Conservation (phyloP, 2,888 invertebrate species). For the Drosophila differens region DNA sequence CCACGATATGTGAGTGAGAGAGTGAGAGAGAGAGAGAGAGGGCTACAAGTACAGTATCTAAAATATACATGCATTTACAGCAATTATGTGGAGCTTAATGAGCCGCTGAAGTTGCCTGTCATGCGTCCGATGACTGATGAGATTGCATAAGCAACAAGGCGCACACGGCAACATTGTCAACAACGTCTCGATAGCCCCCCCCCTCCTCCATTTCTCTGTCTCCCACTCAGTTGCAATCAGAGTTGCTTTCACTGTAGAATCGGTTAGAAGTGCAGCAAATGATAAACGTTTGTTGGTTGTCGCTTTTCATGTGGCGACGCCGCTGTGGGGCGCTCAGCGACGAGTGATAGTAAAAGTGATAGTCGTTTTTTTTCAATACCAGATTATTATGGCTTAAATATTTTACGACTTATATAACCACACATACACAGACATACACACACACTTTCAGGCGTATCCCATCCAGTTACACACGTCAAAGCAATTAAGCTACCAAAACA, state of each 20-base stretch:
- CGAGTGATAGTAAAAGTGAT: slow-evolving; percentile 77
- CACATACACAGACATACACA: slow-evolving; percentile 28
- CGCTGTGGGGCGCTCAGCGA: slow-evolving; percentile 1
- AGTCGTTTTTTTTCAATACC: slow-evolving; percentile 75
- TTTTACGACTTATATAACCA: slow-evolving; percentile 80
- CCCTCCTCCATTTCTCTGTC: too few species aligned
- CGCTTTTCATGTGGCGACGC: slow-evolving; percentile 18
- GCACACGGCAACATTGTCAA: slow-evolving; percentile 59
- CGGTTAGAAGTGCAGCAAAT: slow-evolving; percentile 68
- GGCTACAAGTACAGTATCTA: slow-evolving; percentile 18
- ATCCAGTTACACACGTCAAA: slow-evolving; percentile 61
- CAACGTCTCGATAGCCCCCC: not conserved
- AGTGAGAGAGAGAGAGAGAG: not conserved
- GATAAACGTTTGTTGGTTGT: slow-evolving; percentile 55
- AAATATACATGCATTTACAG: slow-evolving; percentile 44
- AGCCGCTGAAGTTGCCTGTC: slow-evolving; percentile 62
- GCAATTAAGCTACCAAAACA: slow-evolving; percentile 79
- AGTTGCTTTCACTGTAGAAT: slow-evolving; percentile 73
- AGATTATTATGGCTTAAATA: slow-evolving; percentile 80
- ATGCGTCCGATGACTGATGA: slow-evolving; percentile 65
- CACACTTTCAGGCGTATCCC: slow-evolving; percentile 28
- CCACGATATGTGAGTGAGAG: not conserved
- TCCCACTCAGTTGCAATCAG: slow-evolving; percentile 8
- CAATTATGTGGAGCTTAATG: slow-evolving; percentile 76
- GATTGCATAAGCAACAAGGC: slow-evolving; percentile 65